These are phyloP conservation scores for Sparidentex hasta DNA, from an alignment of 2,797 vertebrate species.

Conservation along the genomic window DNA sequence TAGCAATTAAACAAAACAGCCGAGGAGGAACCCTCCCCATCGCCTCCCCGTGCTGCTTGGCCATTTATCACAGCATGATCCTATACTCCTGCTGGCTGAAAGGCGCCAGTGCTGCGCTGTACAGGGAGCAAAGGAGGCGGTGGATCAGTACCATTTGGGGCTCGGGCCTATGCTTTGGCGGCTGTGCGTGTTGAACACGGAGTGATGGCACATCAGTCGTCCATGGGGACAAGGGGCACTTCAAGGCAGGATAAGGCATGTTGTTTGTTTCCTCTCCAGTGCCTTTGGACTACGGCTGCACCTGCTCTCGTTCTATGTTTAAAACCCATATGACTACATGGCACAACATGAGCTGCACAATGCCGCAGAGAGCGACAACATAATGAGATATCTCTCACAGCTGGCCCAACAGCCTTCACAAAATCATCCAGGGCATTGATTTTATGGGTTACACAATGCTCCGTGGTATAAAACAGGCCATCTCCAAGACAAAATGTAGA, in stretches of 20 bases:
- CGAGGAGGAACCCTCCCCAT: slow-evolving; percentile 67
- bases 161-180: slow-evolving; percentile 36
- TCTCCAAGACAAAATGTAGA: slow-evolving; percentile 47
- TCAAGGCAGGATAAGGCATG: slow-evolving; percentile 78
- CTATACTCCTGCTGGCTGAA: slow-evolving; percentile 51
- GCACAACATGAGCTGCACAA: slow-evolving; percentile 60
- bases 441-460: slow-evolving; percentile 67
- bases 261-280: slow-evolving; percentile 77
- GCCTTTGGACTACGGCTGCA: slow-evolving; percentile 67
- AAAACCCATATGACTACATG: slow-evolving; percentile 64
- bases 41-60: slow-evolving; percentile 50
- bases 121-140: slow-evolving; percentile 5
- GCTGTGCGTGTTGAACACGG: slow-evolving; percentile 44
- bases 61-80: slow-evolving; percentile 80
- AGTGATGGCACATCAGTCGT: slow-evolving; percentile 65
- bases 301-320: slow-evolving; percentile 74
- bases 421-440: slow-evolving; percentile 72
- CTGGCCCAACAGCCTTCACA: slow-evolving; percentile 54
- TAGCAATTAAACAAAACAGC: slow-evolving; percentile 81
- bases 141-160: slow-evolving; percentile 43
- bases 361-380: slow-evolving; percentile 60
- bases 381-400: slow-evolving; percentile 73
- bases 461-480: slow-evolving; percentile 47
- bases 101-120: slow-evolving; percentile 43
- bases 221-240: slow-evolving; percentile 68